Evolutionary conservation across 2,113 vertebrate species (phyloP).

Genomic region (Scomber japonicus): DNA sequence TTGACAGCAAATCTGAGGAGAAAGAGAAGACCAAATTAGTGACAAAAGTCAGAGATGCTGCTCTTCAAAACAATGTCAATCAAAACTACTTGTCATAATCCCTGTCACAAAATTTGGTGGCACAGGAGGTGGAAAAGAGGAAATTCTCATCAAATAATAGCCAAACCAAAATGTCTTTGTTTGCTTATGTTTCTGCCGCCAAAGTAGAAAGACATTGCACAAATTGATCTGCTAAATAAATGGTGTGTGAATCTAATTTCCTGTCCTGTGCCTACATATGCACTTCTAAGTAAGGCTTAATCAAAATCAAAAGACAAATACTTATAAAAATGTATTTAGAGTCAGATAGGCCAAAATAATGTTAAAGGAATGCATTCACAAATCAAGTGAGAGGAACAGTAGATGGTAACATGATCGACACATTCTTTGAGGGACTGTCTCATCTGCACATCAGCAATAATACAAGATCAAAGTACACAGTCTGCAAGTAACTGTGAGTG

Average conservation of each 20-base stretch:
- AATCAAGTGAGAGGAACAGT: neutral
- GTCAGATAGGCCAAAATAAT: neutral
- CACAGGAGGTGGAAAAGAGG: neutral
- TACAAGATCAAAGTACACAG: neutral
- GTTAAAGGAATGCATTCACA: neutral
- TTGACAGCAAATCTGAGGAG: constrained; percentile 92
- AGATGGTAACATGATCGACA: no score
- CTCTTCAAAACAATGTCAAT: neutral
- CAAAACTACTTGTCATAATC: neutral
- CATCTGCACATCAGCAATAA: neutral
- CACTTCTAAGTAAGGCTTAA: neutral
- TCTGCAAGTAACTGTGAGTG: neutral
- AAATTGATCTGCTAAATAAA: neutral
- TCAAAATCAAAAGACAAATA: neutral
- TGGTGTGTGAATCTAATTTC: neutral
- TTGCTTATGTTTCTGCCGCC: neutral
- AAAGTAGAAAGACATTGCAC: neutral
- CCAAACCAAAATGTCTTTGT: neutral
- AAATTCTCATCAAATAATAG: constrained; percentile 23
- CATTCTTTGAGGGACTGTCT: neutral
- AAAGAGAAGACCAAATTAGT: neutral
- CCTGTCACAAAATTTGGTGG: constrained; percentile 7
- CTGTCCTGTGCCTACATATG: neutral
- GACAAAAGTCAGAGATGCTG: neutral
- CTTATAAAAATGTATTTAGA: neutral